Conservation (phyloP, 2,888 invertebrate species). For the Trypoxylon attenuatum region DNA sequence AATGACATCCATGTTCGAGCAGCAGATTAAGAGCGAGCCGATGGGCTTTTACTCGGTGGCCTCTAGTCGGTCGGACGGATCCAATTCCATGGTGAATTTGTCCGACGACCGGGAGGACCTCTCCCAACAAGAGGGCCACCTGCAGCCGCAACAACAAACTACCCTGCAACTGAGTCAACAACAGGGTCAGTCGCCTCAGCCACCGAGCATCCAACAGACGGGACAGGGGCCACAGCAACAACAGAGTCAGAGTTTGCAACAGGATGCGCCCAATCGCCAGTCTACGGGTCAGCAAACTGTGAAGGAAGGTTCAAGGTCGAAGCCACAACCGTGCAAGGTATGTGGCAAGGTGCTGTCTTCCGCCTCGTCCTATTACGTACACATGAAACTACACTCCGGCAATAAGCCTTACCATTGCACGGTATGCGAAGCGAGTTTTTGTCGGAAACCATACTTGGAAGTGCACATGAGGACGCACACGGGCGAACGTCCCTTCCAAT, state of each 20-base stretch:
- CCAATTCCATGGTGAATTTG: constrained; percentile 72
- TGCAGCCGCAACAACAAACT: constrained; percentile 72
- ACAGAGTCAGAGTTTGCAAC: constrained; percentile 50
- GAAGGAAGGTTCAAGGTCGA: constrained; percentile 77
- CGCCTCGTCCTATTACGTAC: constrained; percentile 87
- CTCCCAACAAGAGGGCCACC: constrained; percentile 70
- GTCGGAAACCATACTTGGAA: constrained; percentile 87
- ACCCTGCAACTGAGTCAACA: constrained; percentile 72
- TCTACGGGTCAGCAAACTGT: constrained; percentile 70
- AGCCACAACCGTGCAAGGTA: constrained; percentile 86
- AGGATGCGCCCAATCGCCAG: constrained; percentile 65
- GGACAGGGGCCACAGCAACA: constrained; percentile 52
- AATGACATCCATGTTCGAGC: constrained; percentile 80
- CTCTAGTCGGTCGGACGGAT: constrained; percentile 72
- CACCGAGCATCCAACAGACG: constrained; percentile 54
- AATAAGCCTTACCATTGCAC: constrained; percentile 88
- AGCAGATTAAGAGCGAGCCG: constrained; percentile 83
- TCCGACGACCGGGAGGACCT: constrained; percentile 72
- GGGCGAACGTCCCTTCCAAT: constrained; percentile 85
- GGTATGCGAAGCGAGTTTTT: constrained; percentile 86
- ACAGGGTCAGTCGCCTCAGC: constrained; percentile 70
- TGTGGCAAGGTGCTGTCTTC: constrained; percentile 87
- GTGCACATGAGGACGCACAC: constrained; percentile 89
- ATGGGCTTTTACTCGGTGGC: constrained; percentile 79
- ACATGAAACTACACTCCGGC: constrained; percentile 88